Evolutionary conservation across 2,113 vertebrate genomes (phyloP), one percentile per base, ranked within the genome.

Genomic region (Apodemus speciosus): DNA sequence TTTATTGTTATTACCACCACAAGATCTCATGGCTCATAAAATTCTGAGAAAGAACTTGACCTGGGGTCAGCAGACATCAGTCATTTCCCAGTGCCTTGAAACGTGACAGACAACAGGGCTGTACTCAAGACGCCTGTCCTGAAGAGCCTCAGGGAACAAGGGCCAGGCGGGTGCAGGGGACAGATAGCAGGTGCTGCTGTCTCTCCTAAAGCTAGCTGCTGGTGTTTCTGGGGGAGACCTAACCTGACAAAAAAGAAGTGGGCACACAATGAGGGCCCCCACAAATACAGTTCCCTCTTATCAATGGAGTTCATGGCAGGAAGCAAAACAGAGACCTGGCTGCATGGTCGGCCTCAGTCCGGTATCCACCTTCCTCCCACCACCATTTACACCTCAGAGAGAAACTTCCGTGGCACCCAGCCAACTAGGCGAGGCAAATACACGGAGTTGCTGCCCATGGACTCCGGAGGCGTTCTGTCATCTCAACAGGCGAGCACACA

Each of bases 211-310:
- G 64, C 30, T 32, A 32, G 27, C 32, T 66, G 64, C 13, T 66
- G 32, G 64, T 35, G 30, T 66, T 66, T 66, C 13, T 35, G 6
- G 43, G 85, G 46, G 40, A 64, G 32, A 18, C 69, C 25, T 40
- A 40, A 32, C 53, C 56, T 23, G 35, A 49, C 9, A 30, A 0
- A 66, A 66, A 35, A 30, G 38, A 35, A 1, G 60, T 25, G 64
- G 51, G 15, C 35, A 7, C 13, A 35, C 35, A 56, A n/a, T 4
- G 35, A 86, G 49, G 7, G 3, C 40, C 75, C 75, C 7, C 3
- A 58, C 13, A 14, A 40, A 6, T 0, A 0, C 1, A 0, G 51
- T 1, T 3, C 69, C 27, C 13, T 0, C 77, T 10, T 6, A 73
- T 40, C 79, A 25, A 0, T 38, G 38, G 43, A 75, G 40, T 27